Percentiles rank a stretch among this genome's conserved stretches.
phyloP scores from a whole-genome alignment of 1,140 invertebrate species.

The Andricus grossulariae region DNA sequence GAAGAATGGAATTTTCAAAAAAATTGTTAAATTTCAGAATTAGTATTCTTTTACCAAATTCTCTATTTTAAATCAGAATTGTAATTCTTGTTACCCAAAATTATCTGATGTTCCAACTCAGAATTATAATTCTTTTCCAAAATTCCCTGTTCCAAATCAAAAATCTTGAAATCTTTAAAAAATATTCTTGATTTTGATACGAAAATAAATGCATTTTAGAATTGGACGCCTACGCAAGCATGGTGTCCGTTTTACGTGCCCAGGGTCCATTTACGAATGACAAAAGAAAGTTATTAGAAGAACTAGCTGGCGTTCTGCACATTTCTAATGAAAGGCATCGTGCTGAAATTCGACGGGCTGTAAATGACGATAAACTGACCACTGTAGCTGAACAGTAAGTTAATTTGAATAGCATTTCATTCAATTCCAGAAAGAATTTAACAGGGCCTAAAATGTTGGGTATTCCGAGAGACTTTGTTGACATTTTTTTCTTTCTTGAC shows the following conservation, averaged over 20 bases:
- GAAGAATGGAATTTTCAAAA: no score
- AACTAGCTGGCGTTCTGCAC: slow-evolving; percentile 87
- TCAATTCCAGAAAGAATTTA: no score
- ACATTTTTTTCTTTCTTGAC: no score
- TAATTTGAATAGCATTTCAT: slow-evolving; percentile 39
- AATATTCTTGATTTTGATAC: not conserved
- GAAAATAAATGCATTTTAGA: slow-evolving; percentile 77
- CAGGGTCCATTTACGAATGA: slow-evolving; percentile 90
- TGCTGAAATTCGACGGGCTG: slow-evolving; percentile 91
- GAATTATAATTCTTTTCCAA: no score
- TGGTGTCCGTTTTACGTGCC: slow-evolving; percentile 92
- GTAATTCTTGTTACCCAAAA: no score
- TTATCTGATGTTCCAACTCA: no score
- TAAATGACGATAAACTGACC: slow-evolving; percentile 92
- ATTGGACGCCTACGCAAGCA: slow-evolving; percentile 91
- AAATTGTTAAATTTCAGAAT: no score
- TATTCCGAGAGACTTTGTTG: no score
- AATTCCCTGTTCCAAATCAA: no score
- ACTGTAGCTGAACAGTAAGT: slow-evolving; percentile 92
- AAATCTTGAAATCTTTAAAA: not conserved
- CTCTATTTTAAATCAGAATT: no score
- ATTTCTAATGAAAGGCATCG: slow-evolving; percentile 93
- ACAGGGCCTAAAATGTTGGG: no score
- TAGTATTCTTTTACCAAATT: no score
- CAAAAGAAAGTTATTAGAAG: slow-evolving; percentile 89